Base-by-base conservation (phyloP, 2,797 vertebrate species). In the Pseudocheirus occidentalis region DNA sequence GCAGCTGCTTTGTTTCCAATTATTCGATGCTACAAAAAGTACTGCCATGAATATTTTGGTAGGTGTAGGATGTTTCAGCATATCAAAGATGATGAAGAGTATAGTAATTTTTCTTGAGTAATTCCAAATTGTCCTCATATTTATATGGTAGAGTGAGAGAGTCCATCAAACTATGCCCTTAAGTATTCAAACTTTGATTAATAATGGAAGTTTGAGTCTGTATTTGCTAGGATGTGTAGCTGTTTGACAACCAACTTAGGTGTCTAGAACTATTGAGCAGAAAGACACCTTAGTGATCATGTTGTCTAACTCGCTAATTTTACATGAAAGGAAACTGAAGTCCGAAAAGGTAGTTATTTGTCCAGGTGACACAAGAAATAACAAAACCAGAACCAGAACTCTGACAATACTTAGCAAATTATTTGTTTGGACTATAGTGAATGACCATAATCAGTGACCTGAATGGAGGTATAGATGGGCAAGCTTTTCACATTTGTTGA, bases 311-410 rank as follows among this genome's bases (percentile, higher is more conserved):
- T 7, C 62, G 56, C 93, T 59, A 53, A 73, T 59, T 95, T 95
- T 94, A 91, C 34, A 97, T 62, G 93, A 95, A 90, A 97, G 34
- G 96, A 94, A 93, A 87, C 52, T 90, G 29, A 97, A 27, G 14
- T 89, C 94, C 95, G 94, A 56, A 94, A 91, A 95, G 16, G 28
- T 92, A 94, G 96, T 62, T 34, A 57, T 24, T 40, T 56, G 14
- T 56, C 24, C 94, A 95, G 40, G 90, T 95, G 56, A 92, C 5
- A 53, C 87, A 59, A 16, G 55, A 94, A 31, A 46, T 96, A 93
- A 73, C 62, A 96, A 87, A 91, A 13, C n/a, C 24, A 11, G 66
- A 94, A 95, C 31, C 27, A 94, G 50, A 90, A 92, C 94, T 97
- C 96, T 95, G 53, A 93, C 58, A 94, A 52, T 53, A 94, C n/a